Conservation (phyloP, 2,888 invertebrate species). For the Metalampra italica region DNA sequence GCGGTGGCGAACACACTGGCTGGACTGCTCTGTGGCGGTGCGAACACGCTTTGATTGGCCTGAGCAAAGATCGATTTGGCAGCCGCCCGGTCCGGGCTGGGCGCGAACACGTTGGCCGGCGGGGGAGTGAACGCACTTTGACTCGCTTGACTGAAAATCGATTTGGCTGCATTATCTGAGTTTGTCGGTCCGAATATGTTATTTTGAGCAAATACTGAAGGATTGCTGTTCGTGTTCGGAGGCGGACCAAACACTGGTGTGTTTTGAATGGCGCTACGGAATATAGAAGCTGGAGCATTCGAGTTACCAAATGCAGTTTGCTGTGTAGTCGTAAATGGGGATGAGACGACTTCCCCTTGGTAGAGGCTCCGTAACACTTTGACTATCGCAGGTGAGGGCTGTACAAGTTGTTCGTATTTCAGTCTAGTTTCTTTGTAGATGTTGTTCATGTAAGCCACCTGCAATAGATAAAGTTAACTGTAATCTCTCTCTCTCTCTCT, state of each 20-base stretch:
- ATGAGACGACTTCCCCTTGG: conserved; percentile 41
- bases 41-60: conserved; percentile 15
- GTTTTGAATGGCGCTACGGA: conserved; percentile 46
- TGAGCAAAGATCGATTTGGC: conserved; percentile 27
- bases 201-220: conserved; percentile 19
- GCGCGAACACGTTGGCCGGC: conserved; percentile 13
- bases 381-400: conserved; percentile 36
- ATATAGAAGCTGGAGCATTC: conserved; percentile 39
- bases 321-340: conserved; percentile 33
- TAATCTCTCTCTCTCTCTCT: no score
- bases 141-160: conserved; percentile 48
- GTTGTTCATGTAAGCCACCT: conserved; percentile 51
- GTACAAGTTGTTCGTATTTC: conserved; percentile 47
- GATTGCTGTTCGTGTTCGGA: conserved; percentile 10
- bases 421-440: conserved; percentile 39
- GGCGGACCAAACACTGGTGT: conserved; percentile 22
- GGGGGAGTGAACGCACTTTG: conserved; percentile 28
- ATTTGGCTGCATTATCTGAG: conserved; percentile 32
- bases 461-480: conserved; percentile 14
- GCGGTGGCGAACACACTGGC: conserved; percentile 39
- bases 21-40: conserved; percentile 21
- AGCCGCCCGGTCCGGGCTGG: conserved; percentile 11
- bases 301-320: conserved; percentile 19
- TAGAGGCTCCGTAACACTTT: conserved; percentile 46
- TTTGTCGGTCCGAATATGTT: conserved; percentile 17